Evolutionary conservation across 2,797 vertebrate genomes (phyloP).

Genomic region (Anabas testudineus): DNA sequence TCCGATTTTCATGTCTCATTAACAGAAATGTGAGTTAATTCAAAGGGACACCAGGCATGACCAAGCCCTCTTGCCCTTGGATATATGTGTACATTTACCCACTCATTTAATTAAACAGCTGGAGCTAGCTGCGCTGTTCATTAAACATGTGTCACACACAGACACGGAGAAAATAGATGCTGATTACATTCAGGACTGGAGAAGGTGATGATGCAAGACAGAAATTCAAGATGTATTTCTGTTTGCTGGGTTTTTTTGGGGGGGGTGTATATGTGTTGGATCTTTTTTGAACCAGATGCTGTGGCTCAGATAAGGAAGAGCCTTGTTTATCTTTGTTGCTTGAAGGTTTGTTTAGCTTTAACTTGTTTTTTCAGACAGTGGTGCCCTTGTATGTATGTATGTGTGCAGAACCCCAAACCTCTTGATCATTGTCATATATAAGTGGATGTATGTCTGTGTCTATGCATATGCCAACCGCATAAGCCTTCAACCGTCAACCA

Average conservation of each 20-base stretch:
- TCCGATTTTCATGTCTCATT: slow-evolving; percentile 53
- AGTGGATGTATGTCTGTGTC: neutral
- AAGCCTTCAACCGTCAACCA: neutral
- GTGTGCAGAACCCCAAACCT: slow-evolving; percentile 10
- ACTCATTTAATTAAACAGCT: slow-evolving; percentile 63
- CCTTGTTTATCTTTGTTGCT: slow-evolving; percentile 27
- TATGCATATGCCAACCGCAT: neutral
- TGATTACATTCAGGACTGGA: slow-evolving; percentile 56
- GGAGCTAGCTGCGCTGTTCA: slow-evolving; percentile 54
- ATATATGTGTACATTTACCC: slow-evolving; percentile 46
- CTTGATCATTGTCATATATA: slow-evolving; percentile 24
- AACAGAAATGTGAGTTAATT: slow-evolving; percentile 45
- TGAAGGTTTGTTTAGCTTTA: slow-evolving; percentile 20
- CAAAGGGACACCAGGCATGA: slow-evolving; percentile 36
- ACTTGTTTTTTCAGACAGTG: slow-evolving; percentile 36
- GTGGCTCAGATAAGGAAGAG: slow-evolving; percentile 1
- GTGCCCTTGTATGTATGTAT: neutral
- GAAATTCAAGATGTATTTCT: slow-evolving; percentile 13
- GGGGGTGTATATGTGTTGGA: neutral
- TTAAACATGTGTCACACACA: slow-evolving; percentile 48
- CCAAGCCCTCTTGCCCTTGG: slow-evolving; percentile 34
- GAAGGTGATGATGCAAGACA: slow-evolving; percentile 52
- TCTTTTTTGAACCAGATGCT: slow-evolving; percentile 16
- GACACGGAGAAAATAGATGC: slow-evolving; percentile 43
- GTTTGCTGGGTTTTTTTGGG: neutral